Evolutionary conservation across 1,140 invertebrate genomes (phyloP).

Genomic region (Pseudomyrmex gracilis): DNA sequence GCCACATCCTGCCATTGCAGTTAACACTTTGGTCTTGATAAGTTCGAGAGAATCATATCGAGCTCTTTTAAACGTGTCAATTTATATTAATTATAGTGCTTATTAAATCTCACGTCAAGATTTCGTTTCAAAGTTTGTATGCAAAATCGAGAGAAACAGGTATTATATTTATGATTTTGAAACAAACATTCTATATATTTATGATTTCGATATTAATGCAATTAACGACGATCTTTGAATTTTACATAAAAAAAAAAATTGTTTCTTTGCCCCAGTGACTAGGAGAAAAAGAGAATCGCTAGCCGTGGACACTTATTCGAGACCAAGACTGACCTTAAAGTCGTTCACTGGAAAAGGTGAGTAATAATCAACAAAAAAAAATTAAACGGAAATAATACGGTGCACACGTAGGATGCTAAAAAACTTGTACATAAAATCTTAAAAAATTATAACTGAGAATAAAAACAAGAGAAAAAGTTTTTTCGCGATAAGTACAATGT

Average conservation of each 20-base stretch:
- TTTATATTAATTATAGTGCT: background rate
- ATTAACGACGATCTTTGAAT: slow-evolving; percentile 7
- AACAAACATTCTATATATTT: background rate
- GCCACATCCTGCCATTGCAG: background rate
- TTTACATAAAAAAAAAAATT: background rate
- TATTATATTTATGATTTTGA: background rate
- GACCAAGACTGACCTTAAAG: background rate
- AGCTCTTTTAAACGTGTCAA: too few species aligned
- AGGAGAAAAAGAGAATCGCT: slow-evolving; percentile 8
- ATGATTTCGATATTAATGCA: background rate
- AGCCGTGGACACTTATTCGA: background rate
- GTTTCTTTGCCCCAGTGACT: background rate
- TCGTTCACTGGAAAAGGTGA: background rate
- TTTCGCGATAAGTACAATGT: too few species aligned
- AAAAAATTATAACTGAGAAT: too few species aligned
- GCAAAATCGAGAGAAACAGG: too few species aligned
- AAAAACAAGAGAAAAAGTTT: too few species aligned
- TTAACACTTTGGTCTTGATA: background rate
- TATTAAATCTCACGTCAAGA: background rate
- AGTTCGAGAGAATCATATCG: background rate
- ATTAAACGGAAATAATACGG: background rate
- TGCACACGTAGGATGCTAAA: background rate
- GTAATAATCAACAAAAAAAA: background rate
- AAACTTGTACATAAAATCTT: background rate
- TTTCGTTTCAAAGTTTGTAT: too few species aligned